phyloP scores from a whole-genome alignment of 2,113 vertebrate genomes.

The Corythoichthys haematopterus region DNA sequence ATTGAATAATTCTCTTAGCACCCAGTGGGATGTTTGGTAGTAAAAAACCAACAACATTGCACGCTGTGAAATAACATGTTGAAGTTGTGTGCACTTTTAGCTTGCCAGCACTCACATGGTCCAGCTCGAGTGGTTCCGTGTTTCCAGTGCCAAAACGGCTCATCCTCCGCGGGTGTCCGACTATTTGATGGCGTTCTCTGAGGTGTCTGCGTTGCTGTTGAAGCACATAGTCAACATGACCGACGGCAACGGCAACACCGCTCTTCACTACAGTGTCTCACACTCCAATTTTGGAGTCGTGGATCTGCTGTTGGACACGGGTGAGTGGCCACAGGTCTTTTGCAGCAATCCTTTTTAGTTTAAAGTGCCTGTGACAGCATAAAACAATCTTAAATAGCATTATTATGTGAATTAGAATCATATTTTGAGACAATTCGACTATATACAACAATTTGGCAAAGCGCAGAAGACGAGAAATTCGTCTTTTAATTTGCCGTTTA shows the following conservation, averaged over 20 bases:
- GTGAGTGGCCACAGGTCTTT: slow-evolving; percentile 57
- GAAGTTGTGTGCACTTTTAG: slow-evolving; percentile 46
- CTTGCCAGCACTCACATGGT: slow-evolving; percentile 78
- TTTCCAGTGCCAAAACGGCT: slow-evolving; percentile 87
- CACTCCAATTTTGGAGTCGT: slow-evolving; percentile 91
- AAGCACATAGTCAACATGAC: slow-evolving; percentile 86
- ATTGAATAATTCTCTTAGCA: slow-evolving; percentile 6
- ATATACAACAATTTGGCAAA: no score
- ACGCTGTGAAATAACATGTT: neutral
- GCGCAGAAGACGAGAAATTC: no score
- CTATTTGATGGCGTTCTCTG: slow-evolving; percentile 79
- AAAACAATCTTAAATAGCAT: no score
- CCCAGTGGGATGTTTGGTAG: neutral
- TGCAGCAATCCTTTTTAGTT: neutral
- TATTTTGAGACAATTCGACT: no score
- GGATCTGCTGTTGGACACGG: slow-evolving; percentile 83
- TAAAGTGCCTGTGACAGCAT: no score
- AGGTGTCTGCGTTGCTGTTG: slow-evolving; percentile 77
- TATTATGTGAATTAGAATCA: no score
- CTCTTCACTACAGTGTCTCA: slow-evolving; percentile 94
- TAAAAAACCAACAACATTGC: neutral
- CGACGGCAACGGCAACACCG: slow-evolving; percentile 89
- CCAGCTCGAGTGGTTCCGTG: slow-evolving; percentile 89
- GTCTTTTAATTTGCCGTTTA: no score
- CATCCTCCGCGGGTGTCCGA: slow-evolving; percentile 68